Conservation (phyloP, 2,113 vertebrate species). For the Saimiri boliviensis region DNA sequence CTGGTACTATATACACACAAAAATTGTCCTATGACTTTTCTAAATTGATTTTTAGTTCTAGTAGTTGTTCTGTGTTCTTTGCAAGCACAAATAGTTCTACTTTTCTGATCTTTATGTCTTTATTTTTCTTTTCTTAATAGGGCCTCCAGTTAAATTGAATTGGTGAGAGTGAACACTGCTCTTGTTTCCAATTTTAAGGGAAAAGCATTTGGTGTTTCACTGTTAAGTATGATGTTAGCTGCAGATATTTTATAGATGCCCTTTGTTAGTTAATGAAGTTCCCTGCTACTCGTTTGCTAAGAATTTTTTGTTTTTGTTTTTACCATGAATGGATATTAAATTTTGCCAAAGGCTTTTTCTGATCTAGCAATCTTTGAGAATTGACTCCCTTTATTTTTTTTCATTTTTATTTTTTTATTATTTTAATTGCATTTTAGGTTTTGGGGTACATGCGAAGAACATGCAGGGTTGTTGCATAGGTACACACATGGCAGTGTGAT, state of each 20-base stretch:
- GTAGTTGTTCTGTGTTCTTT: neutral
- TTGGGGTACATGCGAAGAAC: too few relatives aligned
- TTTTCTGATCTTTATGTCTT: neutral
- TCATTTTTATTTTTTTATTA: too few relatives aligned
- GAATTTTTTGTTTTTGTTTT: neutral
- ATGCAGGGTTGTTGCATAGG: too few relatives aligned
- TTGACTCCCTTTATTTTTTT: neutral
- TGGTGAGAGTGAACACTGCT: neutral
- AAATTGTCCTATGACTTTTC: neutral
- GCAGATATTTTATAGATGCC: neutral
- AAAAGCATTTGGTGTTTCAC: neutral
- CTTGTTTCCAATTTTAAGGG: neutral
- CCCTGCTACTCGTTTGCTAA: neutral
- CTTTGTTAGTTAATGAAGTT: neutral
- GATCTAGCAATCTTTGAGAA: slow-evolving; percentile 6
- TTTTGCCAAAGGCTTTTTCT: slow-evolving; percentile 8
- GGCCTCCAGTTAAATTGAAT: neutral
- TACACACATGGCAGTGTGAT: too few relatives aligned
- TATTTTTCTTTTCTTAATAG: neutral
- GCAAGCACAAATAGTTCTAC: neutral
- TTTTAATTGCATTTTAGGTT: too few relatives aligned
- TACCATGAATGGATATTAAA: neutral
- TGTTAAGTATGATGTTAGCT: neutral
- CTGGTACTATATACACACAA: neutral
- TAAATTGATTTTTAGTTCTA: neutral